Evolutionary conservation across 2,888 invertebrate species (phyloP), one percentile per base, ranked within the genome.

Genomic region (Caenorhabditis doughertyi): DNA sequence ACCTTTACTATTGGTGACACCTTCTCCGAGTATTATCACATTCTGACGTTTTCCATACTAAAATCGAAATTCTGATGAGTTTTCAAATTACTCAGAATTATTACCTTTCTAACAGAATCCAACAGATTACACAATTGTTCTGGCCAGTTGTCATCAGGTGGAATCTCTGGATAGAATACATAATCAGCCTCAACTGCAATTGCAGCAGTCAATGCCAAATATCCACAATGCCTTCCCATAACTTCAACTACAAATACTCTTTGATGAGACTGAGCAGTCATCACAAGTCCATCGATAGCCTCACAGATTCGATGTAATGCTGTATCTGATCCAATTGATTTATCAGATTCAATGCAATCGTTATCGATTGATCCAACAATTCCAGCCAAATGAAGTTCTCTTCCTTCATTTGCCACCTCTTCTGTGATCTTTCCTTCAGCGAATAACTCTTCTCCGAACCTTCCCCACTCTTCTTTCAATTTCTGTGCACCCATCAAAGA

Each of bases 141-240:
- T 92, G 95, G 95, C 98, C 98, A 98, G 93, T 96, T 95, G 92
- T 94, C 94, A 92, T 95, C 95, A 92, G 96, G 96, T 90, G 97
- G 97, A 94, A 96, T 96, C 94, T 98, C 98, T 72, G 98, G 97
- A 92, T 97, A 96, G 94, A 98, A 97, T 92, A 97, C 96, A 94
- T 95, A 97, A 94, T 97, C 97, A 91, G 97, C 97, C 93, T 97
- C 98, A 92, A 95, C 95, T 92, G 97, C 95, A 94, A 97, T 94
- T 92, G 96, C 96, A 93, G 96, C 95, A 92, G 97, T 96, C 93
- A 98, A 94, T 91, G 96, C 97, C 94, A 98, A 95, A 94, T 98
- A 97, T 96, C 98, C 98, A 93, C 98, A 99, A 93, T 98, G 97
- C 89, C 98, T 94, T 79, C 98, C 98, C 98, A 99, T 99, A 85